These are phyloP conservation scores for Aphaenogaster rudis DNA, from an alignment of 1,140 invertebrate species.

Conservation along the genomic window DNA sequence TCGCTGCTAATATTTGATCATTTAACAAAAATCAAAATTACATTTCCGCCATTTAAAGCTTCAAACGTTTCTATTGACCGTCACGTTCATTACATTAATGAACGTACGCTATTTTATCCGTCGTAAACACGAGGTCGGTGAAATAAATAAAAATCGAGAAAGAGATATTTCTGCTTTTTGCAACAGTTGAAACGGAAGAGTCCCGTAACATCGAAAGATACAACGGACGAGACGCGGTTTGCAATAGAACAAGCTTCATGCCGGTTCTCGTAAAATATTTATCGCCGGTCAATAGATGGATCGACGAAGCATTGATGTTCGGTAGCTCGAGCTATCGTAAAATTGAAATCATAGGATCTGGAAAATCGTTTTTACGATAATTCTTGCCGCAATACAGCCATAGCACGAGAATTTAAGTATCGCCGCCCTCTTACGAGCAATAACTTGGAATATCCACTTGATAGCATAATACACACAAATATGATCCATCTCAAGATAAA, in stretches of 20 bases:
- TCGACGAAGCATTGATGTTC: slow-evolving; percentile 23
- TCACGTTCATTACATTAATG: slow-evolving; percentile 23
- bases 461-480: background rate
- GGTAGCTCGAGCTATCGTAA: slow-evolving; percentile 30
- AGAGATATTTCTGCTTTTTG: background rate
- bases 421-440: background rate
- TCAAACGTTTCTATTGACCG: background rate
- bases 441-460: slow-evolving; percentile 11
- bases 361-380: slow-evolving; percentile 45
- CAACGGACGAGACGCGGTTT: background rate
- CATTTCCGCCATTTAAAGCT: slow-evolving; percentile 7
- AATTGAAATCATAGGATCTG: slow-evolving; percentile 23
- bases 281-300: slow-evolving; percentile 34
- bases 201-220: slow-evolving; percentile 38
- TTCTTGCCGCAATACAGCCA: background rate
- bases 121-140: slow-evolving; percentile 10
- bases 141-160: slow-evolving; percentile 12
- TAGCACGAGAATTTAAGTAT: background rate
- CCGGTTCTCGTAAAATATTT: slow-evolving; percentile 58
- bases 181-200: slow-evolving; percentile 8
- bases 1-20: slow-evolving; percentile 19
- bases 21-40: slow-evolving; percentile 38
- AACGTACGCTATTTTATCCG: background rate
- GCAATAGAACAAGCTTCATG: background rate
- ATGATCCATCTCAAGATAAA: background rate